phyloP scores from a whole-genome alignment of 1,140 invertebrate genomes.

The Callitettix versicolor region DNA sequence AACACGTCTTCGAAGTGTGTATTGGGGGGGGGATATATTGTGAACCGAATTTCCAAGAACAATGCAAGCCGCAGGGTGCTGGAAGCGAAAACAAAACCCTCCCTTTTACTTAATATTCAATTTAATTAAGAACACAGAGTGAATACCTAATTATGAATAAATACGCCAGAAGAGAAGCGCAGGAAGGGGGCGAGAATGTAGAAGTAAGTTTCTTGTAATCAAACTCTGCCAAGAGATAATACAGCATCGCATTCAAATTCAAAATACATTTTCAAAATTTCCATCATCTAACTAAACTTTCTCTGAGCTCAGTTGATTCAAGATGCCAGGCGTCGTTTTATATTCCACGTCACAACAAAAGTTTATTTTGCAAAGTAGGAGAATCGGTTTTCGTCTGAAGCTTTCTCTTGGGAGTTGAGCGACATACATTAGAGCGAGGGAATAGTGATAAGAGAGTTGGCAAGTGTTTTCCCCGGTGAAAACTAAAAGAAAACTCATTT shows the following conservation, averaged over 20 bases:
- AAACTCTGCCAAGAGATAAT: conserved; percentile 11
- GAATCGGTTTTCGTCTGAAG: no score
- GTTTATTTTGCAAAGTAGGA: not conserved
- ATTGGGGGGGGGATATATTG: not conserved
- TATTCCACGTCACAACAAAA: conserved; percentile 6
- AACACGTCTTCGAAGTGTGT: not conserved
- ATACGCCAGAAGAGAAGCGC: conserved; percentile 3
- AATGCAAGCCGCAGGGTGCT: conserved; percentile 1
- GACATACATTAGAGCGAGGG: no score
- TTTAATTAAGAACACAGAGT: conserved; percentile 18
- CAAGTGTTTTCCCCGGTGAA: conserved; percentile 11
- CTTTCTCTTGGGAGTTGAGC: no score
- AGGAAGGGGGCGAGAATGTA: not conserved
- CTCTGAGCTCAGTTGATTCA: not conserved
- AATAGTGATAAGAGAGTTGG: conserved; percentile 13
- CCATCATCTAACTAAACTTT: conserved; percentile 7
- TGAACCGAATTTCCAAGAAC: conserved; percentile 3
- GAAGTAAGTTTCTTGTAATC: conserved; percentile 3
- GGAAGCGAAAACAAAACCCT: conserved; percentile 4
- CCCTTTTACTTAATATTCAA: conserved; percentile 19
- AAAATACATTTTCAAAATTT: conserved; percentile 15
- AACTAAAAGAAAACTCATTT: conserved; percentile 18
- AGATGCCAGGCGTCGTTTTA: conserved; percentile 2
- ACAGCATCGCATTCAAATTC: conserved; percentile 12
- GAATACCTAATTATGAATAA: conserved; percentile 20